These are phyloP conservation scores for Drosophila quadrilineata DNA, from an alignment of 1,140 invertebrate genomes.

Conservation along the genomic window DNA sequence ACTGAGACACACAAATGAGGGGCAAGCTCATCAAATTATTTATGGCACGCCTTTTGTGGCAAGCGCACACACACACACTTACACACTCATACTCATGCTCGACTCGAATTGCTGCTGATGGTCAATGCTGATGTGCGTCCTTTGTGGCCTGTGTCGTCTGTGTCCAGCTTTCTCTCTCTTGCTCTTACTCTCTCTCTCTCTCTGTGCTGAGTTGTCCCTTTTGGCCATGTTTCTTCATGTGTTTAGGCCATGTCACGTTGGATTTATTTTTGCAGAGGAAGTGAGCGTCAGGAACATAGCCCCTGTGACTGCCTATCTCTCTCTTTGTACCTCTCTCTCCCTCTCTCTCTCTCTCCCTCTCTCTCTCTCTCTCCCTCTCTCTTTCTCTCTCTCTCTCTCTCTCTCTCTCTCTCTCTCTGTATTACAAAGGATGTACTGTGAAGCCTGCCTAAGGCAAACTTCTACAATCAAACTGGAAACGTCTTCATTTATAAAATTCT, in stretches of 20 bases:
- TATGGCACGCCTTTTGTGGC: constrained; percentile 58
- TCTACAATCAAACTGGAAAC: too few relatives aligned
- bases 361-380: too few relatives aligned
- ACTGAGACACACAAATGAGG: too few relatives aligned
- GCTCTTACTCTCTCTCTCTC: neutral
- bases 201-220: constrained; percentile 38
- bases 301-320: too few relatives aligned
- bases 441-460: too few relatives aligned
- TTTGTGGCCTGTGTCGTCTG: constrained; percentile 56
- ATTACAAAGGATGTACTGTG: too few relatives aligned
- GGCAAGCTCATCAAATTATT: constrained; percentile 65
- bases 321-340: too few relatives aligned
- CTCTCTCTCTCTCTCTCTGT: too few relatives aligned
- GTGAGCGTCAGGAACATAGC: constrained; percentile 43
- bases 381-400: too few relatives aligned
- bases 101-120: constrained; percentile 2
- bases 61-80: neutral
- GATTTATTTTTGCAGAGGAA: constrained; percentile 62
- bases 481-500: too few relatives aligned
- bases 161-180: constrained; percentile 15
- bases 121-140: constrained; percentile 39
- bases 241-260: constrained; percentile 35
- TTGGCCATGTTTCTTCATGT: constrained; percentile 28
- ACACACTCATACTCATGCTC: neutral
- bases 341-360: too few relatives aligned